Percentiles rank a stretch among this genome's conserved stretches.
These are phyloP conservation scores for Allygus modestus DNA, from an alignment of 2,888 invertebrate genomes.

Conservation along the genomic window DNA sequence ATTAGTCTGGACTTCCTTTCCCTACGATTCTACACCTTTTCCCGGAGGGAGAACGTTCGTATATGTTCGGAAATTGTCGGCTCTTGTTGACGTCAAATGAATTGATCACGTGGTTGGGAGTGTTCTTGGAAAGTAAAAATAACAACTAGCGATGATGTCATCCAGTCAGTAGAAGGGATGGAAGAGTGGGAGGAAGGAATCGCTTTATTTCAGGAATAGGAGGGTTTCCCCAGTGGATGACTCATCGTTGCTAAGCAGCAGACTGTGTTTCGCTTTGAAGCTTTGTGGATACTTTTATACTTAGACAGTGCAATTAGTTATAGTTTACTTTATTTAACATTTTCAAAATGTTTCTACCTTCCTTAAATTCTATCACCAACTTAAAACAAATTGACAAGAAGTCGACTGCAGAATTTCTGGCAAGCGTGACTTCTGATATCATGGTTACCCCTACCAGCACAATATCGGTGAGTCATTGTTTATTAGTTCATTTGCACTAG, in stretches of 20 bases:
- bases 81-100: constrained; percentile 59
- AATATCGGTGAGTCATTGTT: constrained; percentile 61
- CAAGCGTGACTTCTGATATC: constrained; percentile 62
- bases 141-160: constrained; percentile 61
- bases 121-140: constrained; percentile 65
- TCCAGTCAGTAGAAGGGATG: constrained; percentile 41
- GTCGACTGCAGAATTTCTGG: constrained; percentile 58
- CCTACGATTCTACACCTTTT: too few species aligned
- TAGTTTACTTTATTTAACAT: constrained; percentile 33
- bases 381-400: constrained; percentile 57
- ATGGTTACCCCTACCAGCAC: constrained; percentile 59
- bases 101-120: constrained; percentile 64
- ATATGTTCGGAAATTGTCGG: constrained; percentile 52
- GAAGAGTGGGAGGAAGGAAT: constrained; percentile 57
- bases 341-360: constrained; percentile 54
- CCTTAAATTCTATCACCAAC: constrained; percentile 20
- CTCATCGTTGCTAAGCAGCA: constrained; percentile 60
- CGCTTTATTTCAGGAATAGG: constrained; percentile 61
- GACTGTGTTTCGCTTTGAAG: constrained; percentile 16
- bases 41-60: constrained; percentile 37
- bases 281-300: background rate
- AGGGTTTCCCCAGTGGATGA: constrained; percentile 64
- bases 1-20: too few species aligned
- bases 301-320: background rate
- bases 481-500: constrained; percentile 29